phyloP scores from a whole-genome alignment of 1,140 invertebrate genomes.

The Lepidurus apus region DNA sequence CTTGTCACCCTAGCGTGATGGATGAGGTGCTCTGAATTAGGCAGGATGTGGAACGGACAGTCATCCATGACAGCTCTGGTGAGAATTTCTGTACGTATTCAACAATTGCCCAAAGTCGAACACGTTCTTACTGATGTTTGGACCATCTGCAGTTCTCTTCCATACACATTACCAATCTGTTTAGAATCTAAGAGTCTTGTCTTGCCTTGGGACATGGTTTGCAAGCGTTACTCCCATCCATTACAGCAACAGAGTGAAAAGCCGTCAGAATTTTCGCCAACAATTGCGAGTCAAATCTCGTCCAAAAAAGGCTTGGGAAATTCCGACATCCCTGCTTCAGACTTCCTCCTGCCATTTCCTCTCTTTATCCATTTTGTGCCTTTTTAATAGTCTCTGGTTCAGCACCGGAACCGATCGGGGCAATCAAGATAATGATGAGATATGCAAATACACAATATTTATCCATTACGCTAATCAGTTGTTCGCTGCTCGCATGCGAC shows the following conservation, averaged over 20 bases:
- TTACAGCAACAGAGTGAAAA: not conserved
- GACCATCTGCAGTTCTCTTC: not conserved
- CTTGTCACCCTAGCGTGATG: not conserved
- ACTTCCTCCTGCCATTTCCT: too few relatives aligned
- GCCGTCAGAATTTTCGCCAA: not conserved
- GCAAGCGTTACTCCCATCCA: not conserved
- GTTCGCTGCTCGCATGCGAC: not conserved
- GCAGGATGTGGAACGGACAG: not conserved
- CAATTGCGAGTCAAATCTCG: not conserved
- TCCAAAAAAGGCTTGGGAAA: too few relatives aligned
- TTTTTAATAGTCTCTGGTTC: not conserved
- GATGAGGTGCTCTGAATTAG: conserved; percentile 18
- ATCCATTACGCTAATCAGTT: conserved; percentile 11
- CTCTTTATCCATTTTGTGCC: not conserved
- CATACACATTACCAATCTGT: not conserved
- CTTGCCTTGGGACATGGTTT: not conserved
- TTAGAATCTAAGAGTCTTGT: not conserved
- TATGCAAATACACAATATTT: not conserved
- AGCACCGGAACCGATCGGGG: not conserved
- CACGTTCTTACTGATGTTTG: not conserved
- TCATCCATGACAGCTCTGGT: not conserved
- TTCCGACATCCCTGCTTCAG: too few relatives aligned
- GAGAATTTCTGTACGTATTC: not conserved
- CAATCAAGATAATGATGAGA: not conserved
- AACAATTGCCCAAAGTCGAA: not conserved